Evolutionary conservation across 2,797 vertebrate species (phyloP), one percentile per base, ranked within the genome.

Genomic region (Hoplostethus mediterraneus): DNA sequence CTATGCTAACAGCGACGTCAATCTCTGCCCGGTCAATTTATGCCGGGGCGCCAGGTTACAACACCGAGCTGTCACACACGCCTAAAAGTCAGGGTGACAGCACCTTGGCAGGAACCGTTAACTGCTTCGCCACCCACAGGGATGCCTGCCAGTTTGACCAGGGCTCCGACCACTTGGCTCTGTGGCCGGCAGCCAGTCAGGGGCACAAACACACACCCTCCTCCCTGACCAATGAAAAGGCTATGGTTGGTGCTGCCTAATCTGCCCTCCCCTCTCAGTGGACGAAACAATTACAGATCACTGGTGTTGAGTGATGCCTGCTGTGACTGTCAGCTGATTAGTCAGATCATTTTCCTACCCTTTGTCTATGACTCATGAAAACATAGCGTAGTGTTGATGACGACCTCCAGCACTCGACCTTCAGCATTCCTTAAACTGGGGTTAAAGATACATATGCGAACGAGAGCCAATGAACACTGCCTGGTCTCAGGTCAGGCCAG

Each of bases 141-240:
- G 56, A 77, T 7, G 45, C 4, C 81, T 76, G 73, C 61, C 61
- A 82, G 71, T 53, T 44, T 67, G 63, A 77, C 79, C 76, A 67
- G 45, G 3, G 51, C 45, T 69, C 66, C 63, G 57, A 73, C 67
- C 59, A 16, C 36, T 21, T 38, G 11, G 13, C 51, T 40, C 25
- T 28, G 3, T 61, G 51, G 11, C 67, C 47, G 52, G 36, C 21
- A 47, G 48, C 47, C 31, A 16, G 56, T 48, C 57, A 65, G 38
- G 55, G 28, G 54, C 8, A 5, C 0, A 0, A 49, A 61, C 59
- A 60, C 68, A 86, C 84, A 72, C 88, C 89, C 75, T 79, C 54
- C 40, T 12, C 10, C 21, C 57, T 0, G 28, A 59, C 83, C 86
- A 90, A 91, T 91, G 51, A 60, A 44, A 73, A 33, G 11, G 6